Evolutionary conservation across 2,113 vertebrate species (phyloP).

Genomic region (Halcyon malimbica): DNA sequence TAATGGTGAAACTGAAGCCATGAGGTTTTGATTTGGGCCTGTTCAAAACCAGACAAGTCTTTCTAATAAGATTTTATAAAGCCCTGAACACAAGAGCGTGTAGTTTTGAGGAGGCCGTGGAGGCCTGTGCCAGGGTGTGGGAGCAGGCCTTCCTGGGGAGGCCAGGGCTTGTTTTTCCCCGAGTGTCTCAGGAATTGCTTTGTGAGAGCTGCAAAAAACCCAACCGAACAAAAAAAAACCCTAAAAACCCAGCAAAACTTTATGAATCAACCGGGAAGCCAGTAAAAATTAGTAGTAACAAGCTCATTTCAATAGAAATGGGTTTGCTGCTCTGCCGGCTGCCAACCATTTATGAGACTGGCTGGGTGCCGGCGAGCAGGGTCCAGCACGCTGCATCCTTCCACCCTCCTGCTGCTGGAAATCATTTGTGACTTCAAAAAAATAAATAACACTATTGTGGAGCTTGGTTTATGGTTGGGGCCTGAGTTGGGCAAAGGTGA

Average conservation of each 20-base stretch:
- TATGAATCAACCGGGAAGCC: constrained; percentile 61
- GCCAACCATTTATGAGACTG: constrained; percentile 79
- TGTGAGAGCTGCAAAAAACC: constrained; percentile 19
- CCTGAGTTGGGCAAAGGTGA: constrained; percentile 47
- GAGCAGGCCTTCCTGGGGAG: background rate
- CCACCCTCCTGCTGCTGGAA: constrained; percentile 80
- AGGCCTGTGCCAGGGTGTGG: background rate
- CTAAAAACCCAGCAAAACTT: constrained; percentile 6
- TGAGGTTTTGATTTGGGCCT: background rate
- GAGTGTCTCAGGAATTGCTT: background rate
- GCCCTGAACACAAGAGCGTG: rapidly evolving
- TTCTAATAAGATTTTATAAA: background rate
- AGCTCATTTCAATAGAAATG: constrained; percentile 69
- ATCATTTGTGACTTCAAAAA: constrained; percentile 76
- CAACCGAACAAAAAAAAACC: background rate
- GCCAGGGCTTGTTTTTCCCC: background rate
- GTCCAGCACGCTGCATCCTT: constrained; percentile 69
- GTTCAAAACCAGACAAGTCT: background rate
- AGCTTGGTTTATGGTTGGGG: constrained; percentile 59
- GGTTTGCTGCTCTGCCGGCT: constrained; percentile 70
- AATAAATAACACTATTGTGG: constrained; percentile 70
- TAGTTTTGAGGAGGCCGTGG: background rate
- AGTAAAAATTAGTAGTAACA: constrained; percentile 70
- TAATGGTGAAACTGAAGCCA: background rate
- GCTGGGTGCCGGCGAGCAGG: constrained; percentile 63